Evolutionary conservation across 2,797 vertebrate genomes (phyloP).

Genomic region (Cryptoprocta ferox): DNA sequence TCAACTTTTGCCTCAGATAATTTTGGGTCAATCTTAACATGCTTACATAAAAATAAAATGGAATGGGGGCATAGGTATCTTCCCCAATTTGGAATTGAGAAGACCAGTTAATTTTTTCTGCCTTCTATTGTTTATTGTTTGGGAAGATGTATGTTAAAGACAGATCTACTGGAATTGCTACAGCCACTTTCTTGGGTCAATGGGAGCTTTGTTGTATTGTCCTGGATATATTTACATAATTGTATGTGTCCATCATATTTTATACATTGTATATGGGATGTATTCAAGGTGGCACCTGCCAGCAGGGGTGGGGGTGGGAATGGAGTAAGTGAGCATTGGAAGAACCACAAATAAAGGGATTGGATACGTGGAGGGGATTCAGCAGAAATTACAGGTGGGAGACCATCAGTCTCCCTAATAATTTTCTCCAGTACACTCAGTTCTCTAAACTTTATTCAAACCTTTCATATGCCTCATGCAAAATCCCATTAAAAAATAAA

Average conservation of each 20-base stretch:
- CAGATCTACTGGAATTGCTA: not conserved
- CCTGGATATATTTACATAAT: accelerated
- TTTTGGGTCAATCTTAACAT: not conserved
- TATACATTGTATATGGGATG: accelerated
- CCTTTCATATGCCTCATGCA: not conserved
- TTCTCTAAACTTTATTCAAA: not conserved
- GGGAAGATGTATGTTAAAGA: not conserved
- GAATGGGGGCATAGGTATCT: not conserved
- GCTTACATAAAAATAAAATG: not conserved
- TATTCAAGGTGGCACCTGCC: not conserved
- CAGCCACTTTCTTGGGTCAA: accelerated
- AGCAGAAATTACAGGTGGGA: not conserved
- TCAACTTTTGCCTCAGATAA: conserved; percentile 8
- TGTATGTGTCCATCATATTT: not conserved
- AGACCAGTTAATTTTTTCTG: not conserved
- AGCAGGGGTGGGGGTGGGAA: not conserved
- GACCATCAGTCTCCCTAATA: not conserved
- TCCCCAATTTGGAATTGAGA: not conserved
- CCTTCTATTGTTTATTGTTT: not conserved
- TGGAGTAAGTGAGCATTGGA: not conserved
- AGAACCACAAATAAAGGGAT: not conserved
- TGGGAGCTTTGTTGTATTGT: accelerated
- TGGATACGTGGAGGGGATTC: too few relatives aligned
- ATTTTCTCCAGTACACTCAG: not conserved
- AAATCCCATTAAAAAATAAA: not conserved